Percentiles rank a stretch among this genome's conserved stretches.
Evolutionary conservation across 2,797 vertebrate genomes (phyloP).

Genomic region (Pyrocephalus nanus): DNA sequence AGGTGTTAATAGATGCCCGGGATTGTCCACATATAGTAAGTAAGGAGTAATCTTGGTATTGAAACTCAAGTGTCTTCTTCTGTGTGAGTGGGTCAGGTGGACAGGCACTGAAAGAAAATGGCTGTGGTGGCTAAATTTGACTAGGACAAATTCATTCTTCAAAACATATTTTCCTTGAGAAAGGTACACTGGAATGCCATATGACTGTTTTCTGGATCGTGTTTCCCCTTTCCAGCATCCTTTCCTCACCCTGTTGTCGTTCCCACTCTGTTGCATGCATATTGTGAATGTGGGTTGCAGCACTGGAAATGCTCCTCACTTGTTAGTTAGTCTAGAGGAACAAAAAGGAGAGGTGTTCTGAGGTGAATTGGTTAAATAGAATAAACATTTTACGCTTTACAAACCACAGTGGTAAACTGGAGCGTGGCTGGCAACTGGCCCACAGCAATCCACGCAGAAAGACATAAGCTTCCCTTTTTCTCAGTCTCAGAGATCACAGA

Average conservation of each 20-base stretch:
- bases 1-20: conserved; percentile 94
- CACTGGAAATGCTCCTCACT: neutral
- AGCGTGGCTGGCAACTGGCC: neutral
- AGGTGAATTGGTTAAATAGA: neutral
- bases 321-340: neutral
- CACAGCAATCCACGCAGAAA: neutral
- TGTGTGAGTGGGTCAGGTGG: neutral
- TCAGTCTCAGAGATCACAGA: conserved; percentile 98
- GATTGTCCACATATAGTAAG: conserved; percentile 99
- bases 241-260: neutral
- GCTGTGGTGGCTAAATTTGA: neutral
- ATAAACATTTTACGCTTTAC: rapidly evolving
- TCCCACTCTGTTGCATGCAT: neutral
- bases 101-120: neutral
- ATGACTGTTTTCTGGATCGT: neutral
- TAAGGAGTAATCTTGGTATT: neutral
- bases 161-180: neutral
- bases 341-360: neutral
- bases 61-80: neutral
- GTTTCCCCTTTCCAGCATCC: neutral
- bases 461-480: neutral
- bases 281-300: neutral
- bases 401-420: neutral
- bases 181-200: neutral
- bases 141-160: neutral